Base-by-base conservation (phyloP, 2,888 invertebrate species). In the Caenorhabditis japonica region DNA sequence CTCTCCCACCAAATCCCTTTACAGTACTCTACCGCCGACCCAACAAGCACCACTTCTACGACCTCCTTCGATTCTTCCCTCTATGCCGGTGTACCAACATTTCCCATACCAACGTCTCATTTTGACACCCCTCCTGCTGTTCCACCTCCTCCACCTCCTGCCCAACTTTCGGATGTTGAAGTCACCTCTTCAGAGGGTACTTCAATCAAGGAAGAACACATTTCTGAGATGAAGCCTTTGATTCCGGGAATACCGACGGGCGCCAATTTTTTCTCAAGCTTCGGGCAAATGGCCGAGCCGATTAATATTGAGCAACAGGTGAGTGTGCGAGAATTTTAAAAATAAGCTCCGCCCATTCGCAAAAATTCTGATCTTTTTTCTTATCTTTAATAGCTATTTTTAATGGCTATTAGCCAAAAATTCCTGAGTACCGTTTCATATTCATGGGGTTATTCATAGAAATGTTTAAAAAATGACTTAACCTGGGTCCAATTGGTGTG, bases 31-130 rank as follows among this genome's bases (percentile, higher is more conserved):
- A n/a, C n/a, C n/a, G 23, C 36, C 19, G 53, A 44, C 15, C 17
- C 61, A 12, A 17, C 44, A 2, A 53, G 27, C 39, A 23, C 61
- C 27, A 51, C 23, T 21, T 13, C 51, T 12, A 19, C 62, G 3
- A 43, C 56, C 10, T 30, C 58, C 3, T 69, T 69, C 38, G 60
- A 69, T 43, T 23, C 70, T 19, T 39, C 72, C 7, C 23, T 52
- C 21, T 72, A 72, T 43, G 33, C 62, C 5, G 44, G 41, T 10
- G n/a, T n/a, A n/a, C n/a, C n/a, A n/a, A 15, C 64, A 5, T 64
- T 72, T 30, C 64, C 52, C 17, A 43, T 55, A 19, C 60, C 33
- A 8, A n/a, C 52, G 2, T n/a, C 60, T 21, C 61, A 62, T 15
- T 62, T 62, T 30, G 61, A 62, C 12, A 53, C 44, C 7, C 36